Conservation (phyloP, 2,888 invertebrate genomes). For the Loripinus fragilis region DNA sequence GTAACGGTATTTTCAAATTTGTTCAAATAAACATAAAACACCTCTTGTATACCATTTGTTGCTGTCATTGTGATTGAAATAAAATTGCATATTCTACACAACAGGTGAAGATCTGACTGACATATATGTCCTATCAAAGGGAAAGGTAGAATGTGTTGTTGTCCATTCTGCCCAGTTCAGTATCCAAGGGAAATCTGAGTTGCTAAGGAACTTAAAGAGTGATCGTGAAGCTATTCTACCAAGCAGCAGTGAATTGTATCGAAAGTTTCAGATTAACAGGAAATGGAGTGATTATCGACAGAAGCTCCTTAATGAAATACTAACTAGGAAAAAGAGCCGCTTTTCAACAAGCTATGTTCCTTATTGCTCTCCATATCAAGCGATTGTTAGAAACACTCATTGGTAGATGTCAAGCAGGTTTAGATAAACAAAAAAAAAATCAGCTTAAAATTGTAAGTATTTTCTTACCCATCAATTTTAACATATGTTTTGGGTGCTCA, state of each 20-base stretch:
- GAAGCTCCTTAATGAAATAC: slow-evolving; percentile 58
- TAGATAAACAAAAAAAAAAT: no score
- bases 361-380: no score
- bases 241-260: slow-evolving; percentile 53
- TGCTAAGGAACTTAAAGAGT: slow-evolving; percentile 56
- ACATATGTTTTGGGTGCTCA: no score
- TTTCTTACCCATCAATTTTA: no score
- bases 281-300: slow-evolving; percentile 69
- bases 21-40: no score
- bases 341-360: slow-evolving; percentile 62
- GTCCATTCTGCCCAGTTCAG: slow-evolving; percentile 66
- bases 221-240: slow-evolving; percentile 61
- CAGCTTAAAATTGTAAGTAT: no score
- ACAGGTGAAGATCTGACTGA: slow-evolving; percentile 70
- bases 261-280: slow-evolving; percentile 58
- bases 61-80: no score
- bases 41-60: no score
- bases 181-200: slow-evolving; percentile 61
- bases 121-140: slow-evolving; percentile 66
- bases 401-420: no score
- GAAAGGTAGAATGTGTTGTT: slow-evolving; percentile 62
- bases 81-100: no score
- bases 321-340: slow-evolving; percentile 31
- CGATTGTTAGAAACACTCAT: no score
- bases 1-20: no score